A percentile compares a stretch with the other conserved stretches of the same genome.
phyloP scores from a whole-genome alignment of 1,140 invertebrate species.

The Microplitis demolitor region DNA sequence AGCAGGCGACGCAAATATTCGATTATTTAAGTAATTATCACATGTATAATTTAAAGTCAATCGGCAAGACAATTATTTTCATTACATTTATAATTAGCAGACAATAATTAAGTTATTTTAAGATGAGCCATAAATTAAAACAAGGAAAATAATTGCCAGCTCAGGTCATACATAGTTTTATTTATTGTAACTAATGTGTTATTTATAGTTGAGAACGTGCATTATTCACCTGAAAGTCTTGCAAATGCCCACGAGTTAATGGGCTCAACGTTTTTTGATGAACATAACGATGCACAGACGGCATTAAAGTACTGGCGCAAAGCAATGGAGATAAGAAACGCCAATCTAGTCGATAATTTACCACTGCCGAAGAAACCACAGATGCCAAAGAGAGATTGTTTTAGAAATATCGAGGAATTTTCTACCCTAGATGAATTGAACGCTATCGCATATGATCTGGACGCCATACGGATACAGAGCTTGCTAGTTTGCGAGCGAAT shows the following conservation, averaged over 20 bases:
- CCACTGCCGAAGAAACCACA: conserved; percentile 64
- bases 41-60: conserved; percentile 41
- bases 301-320: conserved; percentile 72
- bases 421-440: conserved; percentile 72
- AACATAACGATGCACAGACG: conserved; percentile 74
- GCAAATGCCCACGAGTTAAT: conserved; percentile 86
- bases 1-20: conserved; percentile 84
- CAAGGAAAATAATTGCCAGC: too few relatives aligned
- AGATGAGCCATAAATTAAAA: not conserved
- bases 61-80: not conserved
- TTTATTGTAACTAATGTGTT: not conserved
- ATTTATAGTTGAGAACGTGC: conserved; percentile 47
- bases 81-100: not conserved
- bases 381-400: conserved; percentile 65
- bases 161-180: too few relatives aligned
- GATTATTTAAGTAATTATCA: conserved; percentile 70
- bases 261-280: conserved; percentile 83
- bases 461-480: conserved; percentile 81
- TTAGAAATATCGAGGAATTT: conserved; percentile 74
- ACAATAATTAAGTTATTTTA: not conserved
- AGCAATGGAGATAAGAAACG: conserved; percentile 66
- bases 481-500: conserved; percentile 83
- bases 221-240: conserved; percentile 71
- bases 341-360: conserved; percentile 38
- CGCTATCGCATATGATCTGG: conserved; percentile 73